Conservation (phyloP, 2,113 vertebrate species). For the Caranx ignobilis region DNA sequence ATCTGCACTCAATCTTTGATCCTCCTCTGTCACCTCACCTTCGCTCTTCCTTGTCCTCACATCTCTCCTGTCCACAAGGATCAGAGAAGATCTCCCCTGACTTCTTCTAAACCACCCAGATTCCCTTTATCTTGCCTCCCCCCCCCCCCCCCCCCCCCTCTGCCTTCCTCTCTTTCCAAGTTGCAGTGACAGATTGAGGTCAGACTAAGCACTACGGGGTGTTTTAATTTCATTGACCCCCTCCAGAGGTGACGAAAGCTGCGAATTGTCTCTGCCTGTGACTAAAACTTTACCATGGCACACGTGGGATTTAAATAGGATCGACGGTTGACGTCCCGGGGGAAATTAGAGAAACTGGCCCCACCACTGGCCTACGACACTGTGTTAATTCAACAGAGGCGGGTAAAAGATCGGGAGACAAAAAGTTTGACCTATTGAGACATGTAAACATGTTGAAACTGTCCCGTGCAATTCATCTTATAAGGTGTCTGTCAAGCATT, state of each 20-base stretch:
- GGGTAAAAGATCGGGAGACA: conserved; percentile 33
- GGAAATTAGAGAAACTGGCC: conserved; percentile 54
- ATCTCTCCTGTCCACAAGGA: conserved; percentile 39
- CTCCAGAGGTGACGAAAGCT: conserved; percentile 76
- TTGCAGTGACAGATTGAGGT: conserved; percentile 84
- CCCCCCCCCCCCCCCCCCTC: conserved; percentile 29
- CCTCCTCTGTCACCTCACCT: conserved; percentile 36
- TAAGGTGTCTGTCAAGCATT: not conserved
- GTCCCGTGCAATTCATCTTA: not conserved
- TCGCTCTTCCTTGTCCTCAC: conserved; percentile 20
- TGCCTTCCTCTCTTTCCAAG: conserved; percentile 45
- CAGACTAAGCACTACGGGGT: conserved; percentile 71
- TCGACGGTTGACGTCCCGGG: conserved; percentile 45
- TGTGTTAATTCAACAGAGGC: conserved; percentile 39
- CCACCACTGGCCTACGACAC: conserved; percentile 11
- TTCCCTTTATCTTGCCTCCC: conserved; percentile 30
- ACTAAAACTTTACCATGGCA: conserved; percentile 65
- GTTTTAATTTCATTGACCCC: conserved; percentile 83
- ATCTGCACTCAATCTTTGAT: conserved; percentile 32
- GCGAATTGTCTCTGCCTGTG: conserved; percentile 67
- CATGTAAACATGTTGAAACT: conserved; percentile 24
- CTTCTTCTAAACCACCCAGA: conserved; percentile 9
- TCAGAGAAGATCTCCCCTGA: conserved; percentile 44
- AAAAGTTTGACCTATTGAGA: conserved; percentile 37
- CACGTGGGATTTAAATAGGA: conserved; percentile 68